phyloP scores from a whole-genome alignment of 2,113 vertebrate species.

The Coreoperca whiteheadi region DNA sequence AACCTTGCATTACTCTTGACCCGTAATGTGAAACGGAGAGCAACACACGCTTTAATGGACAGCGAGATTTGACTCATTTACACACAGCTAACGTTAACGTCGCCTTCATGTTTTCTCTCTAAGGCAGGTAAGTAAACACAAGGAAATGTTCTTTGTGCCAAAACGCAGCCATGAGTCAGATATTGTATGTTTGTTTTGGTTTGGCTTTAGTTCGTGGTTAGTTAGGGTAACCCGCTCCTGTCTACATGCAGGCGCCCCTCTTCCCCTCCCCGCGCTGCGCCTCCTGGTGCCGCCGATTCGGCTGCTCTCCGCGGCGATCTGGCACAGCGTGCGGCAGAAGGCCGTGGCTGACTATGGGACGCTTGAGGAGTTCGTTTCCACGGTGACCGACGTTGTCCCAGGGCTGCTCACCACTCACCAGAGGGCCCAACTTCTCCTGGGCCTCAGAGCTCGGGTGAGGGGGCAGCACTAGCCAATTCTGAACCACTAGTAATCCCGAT shows the following conservation, averaged over 20 bases:
- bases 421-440: constrained; percentile 79
- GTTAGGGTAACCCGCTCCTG: not conserved
- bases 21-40: too few relatives aligned
- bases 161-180: too few relatives aligned
- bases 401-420: constrained; percentile 78
- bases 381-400: constrained; percentile 76
- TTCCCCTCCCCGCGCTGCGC: constrained; percentile 57
- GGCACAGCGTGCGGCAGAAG: constrained; percentile 77
- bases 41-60: not conserved
- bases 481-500: not conserved
- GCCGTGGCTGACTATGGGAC: constrained; percentile 76
- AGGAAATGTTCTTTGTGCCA: too few relatives aligned
- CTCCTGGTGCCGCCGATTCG: constrained; percentile 72
- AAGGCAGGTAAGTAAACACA: not conserved
- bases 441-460: constrained; percentile 84
- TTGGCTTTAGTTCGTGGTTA: too few relatives aligned
- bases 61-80: not conserved
- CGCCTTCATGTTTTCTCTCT: not conserved
- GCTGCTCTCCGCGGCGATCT: constrained; percentile 76
- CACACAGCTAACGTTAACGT: not conserved
- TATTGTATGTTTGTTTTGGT: too few relatives aligned
- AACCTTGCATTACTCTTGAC: not conserved
- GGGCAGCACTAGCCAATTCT: not conserved
- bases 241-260: constrained; percentile 27
- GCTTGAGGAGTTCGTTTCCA: constrained; percentile 81